Evolutionary conservation across 2,888 invertebrate species (phyloP).

Genomic region (Marasmarcha lunaedactyla): DNA sequence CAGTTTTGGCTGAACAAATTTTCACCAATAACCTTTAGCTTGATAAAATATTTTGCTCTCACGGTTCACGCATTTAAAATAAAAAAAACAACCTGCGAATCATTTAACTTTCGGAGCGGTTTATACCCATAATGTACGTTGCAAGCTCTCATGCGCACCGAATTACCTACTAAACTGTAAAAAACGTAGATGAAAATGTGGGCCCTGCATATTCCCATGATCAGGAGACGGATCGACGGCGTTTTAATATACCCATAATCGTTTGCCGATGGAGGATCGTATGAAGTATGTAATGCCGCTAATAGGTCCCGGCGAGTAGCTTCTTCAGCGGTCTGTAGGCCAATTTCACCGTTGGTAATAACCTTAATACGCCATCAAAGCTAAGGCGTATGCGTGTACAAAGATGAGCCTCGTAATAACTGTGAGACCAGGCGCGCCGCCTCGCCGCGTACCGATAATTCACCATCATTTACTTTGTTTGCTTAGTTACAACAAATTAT

Average conservation of each 20-base stretch:
- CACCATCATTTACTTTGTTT: constrained; percentile 37
- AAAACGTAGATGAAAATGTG: constrained; percentile 54
- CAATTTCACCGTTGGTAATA: constrained; percentile 64
- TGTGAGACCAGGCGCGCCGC: constrained; percentile 32
- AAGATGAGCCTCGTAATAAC: constrained; percentile 52
- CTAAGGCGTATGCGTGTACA: constrained; percentile 55
- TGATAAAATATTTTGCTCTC: constrained; percentile 22
- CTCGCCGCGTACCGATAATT: constrained; percentile 28
- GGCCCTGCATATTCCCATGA: constrained; percentile 57
- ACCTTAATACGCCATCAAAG: constrained; percentile 63
- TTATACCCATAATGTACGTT: constrained; percentile 42
- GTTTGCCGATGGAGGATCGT: constrained; percentile 52
- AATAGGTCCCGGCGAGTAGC: constrained; percentile 61
- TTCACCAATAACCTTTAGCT: background rate
- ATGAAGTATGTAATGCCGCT: constrained; percentile 66
- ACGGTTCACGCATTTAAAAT: constrained; percentile 21
- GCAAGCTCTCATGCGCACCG: constrained; percentile 40
- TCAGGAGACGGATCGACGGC: constrained; percentile 50
- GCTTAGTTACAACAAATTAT: constrained; percentile 20
- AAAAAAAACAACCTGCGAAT: constrained; percentile 30
- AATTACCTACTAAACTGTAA: constrained; percentile 62
- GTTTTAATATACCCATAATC: constrained; percentile 64
- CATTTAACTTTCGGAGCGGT: constrained; percentile 37
- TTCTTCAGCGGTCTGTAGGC: constrained; percentile 66
- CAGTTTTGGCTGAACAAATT: background rate